Conservation (phyloP, 2,113 vertebrate genomes). For the Cyrtonyx montezumae region DNA sequence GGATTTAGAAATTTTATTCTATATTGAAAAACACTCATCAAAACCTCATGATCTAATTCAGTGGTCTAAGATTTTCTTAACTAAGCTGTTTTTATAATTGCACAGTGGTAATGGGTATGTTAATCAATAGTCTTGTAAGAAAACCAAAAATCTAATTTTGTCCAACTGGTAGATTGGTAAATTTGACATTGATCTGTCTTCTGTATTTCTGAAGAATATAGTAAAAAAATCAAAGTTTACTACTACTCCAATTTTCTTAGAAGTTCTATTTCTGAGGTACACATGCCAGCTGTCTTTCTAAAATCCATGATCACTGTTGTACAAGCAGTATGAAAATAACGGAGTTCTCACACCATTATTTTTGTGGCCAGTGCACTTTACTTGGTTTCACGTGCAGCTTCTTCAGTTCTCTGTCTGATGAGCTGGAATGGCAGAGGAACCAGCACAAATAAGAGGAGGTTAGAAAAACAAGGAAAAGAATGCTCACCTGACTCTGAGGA, state of each 20-base stretch:
- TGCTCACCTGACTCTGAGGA: too few relatives aligned
- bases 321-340: background rate
- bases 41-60: background rate
- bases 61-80: background rate
- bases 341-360: background rate
- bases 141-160: background rate
- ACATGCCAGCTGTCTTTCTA: background rate
- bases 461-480: too few relatives aligned
- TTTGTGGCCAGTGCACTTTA: background rate
- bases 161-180: background rate
- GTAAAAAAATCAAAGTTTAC: background rate
- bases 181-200: background rate
- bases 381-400: background rate
- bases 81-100: background rate
- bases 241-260: background rate
- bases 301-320: fast-evolving
- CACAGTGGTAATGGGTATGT: background rate
- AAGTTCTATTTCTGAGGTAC: background rate
- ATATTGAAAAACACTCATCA: background rate
- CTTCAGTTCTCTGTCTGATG: fast-evolving
- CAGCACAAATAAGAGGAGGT: too few relatives aligned
- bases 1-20: background rate
- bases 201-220: fast-evolving
- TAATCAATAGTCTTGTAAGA: background rate
- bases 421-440: background rate